These are phyloP conservation scores for Acipenser transmontanus DNA, from an alignment of 2,797 vertebrate species.

Conservation along the genomic window DNA sequence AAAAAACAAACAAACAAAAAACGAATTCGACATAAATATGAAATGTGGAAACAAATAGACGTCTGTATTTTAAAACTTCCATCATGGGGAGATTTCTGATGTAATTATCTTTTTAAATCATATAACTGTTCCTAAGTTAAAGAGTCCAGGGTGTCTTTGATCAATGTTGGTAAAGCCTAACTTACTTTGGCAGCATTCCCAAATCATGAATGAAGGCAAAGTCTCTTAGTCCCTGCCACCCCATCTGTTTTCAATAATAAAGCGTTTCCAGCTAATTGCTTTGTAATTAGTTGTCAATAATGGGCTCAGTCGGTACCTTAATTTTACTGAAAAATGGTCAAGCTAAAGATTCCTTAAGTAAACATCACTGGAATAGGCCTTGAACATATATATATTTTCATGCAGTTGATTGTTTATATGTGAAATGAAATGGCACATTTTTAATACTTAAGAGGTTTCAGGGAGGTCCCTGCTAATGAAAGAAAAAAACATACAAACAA, in stretches of 20 bases:
- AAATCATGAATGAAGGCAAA: constrained; percentile 16
- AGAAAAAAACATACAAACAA: no score
- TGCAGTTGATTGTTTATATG: no score
- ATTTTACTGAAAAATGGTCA: constrained; percentile 31
- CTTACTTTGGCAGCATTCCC: constrained; percentile 26
- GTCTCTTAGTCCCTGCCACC: constrained; percentile 37
- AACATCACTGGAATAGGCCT: no score
- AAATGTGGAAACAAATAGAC: not conserved
- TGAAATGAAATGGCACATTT: no score
- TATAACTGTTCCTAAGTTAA: constrained; percentile 15
- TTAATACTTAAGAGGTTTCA: no score
- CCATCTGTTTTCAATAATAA: constrained; percentile 65
- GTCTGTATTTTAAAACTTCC: constrained; percentile 18
- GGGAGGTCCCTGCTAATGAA: no score
- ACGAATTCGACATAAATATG: not conserved
- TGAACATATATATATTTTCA: no score
- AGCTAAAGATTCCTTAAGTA: constrained; percentile 10
- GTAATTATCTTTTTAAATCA: constrained; percentile 25
- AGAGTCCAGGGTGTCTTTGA: constrained; percentile 20
- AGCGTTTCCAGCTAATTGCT: constrained; percentile 52
- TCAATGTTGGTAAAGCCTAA: constrained; percentile 16
- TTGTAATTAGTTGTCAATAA: constrained; percentile 70
- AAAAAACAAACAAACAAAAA: no score
- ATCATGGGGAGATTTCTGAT: constrained; percentile 34
- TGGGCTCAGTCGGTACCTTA: constrained; percentile 51